Conservation (phyloP, 2,888 invertebrate species). For the Sphaerophoria taeniata region DNA sequence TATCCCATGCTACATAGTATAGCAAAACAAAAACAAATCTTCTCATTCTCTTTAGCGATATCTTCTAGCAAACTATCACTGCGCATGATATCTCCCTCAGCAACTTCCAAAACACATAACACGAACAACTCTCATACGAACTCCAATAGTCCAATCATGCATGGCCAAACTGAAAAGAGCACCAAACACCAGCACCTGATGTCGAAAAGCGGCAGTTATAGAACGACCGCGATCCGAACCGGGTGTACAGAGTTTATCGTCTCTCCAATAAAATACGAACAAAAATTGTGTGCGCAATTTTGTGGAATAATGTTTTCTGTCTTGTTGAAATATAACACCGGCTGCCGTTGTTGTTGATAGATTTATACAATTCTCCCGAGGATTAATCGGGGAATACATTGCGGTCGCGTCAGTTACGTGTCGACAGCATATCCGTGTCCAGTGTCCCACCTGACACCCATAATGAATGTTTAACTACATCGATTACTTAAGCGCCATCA, state of each 20-base stretch:
- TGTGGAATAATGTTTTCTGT: constrained; percentile 16
- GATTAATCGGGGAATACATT: constrained; percentile 55
- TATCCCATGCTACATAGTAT: background rate
- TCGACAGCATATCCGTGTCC: constrained; percentile 28
- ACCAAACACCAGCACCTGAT: constrained; percentile 59
- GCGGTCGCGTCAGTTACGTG: constrained; percentile 37
- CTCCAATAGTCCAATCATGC: too few relatives aligned
- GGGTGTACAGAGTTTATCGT: constrained; percentile 50
- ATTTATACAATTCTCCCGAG: constrained; percentile 19
- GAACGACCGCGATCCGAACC: constrained; percentile 59
- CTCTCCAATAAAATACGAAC: constrained; percentile 11
- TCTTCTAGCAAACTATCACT: background rate
- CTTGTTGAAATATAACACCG: constrained; percentile 43
- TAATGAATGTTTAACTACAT: constrained; percentile 48
- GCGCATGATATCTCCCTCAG: constrained; percentile 44
- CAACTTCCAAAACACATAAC: background rate
- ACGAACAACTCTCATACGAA: constrained; percentile 43
- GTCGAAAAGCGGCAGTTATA: constrained; percentile 61
- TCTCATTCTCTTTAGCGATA: background rate
- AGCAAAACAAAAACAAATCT: constrained; percentile 24
- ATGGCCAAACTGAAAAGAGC: constrained; percentile 39
- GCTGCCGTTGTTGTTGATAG: constrained; percentile 27
- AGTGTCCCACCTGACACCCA: constrained; percentile 24
- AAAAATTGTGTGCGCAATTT: constrained; percentile 44
- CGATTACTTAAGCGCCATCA: constrained; percentile 60